Evolutionary conservation across 1,140 invertebrate species (phyloP), one percentile per base, ranked within the genome.

Genomic region (Magallana gigas): DNA sequence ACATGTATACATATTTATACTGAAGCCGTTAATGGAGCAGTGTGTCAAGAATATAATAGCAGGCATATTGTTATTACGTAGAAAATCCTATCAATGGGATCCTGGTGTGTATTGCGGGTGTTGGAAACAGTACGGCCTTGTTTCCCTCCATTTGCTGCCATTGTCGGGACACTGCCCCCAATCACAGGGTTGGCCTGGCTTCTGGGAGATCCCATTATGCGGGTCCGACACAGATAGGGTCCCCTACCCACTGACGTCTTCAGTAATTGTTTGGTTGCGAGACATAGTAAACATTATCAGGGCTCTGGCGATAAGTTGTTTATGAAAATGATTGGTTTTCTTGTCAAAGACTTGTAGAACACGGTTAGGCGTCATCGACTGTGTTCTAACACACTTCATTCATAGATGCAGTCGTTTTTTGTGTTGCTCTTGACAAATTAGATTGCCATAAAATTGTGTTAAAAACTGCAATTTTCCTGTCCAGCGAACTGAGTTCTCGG

Each of bases 361-460:
- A 76, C 68, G 9, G 29, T 76, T 76, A 76, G 36, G 68, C 9
- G 68, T 76, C 23, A 76, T 76, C 68, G 29, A 76, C 23, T 29
- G 23, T 23, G 36, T 29, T 62, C 36, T 23, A 29, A 76, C 23
- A 29, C 36, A 76, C 29, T 76, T 36, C 68, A 76, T 76, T 76
- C 68, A 76, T 76, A 29, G 11, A 12, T 12, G 1, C 8, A 18
- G 36, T 12, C 12, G 8, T 76, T 29, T 12, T 6, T 12, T 29
- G 18, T 36, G 23, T 76, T 76, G 36, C 29, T 76, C 36, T 76
- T 76, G 68, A 76, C 29, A 76, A 76, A 76, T 76, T 76, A 76
- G 23, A 76, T 76, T 76, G 68, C 68, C 68, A 76, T 76, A 76
- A 76, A 76, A 76, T 29, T 36, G 68, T 76, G 68, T 76, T 76